Conservation (phyloP, 2,113 vertebrate species). For the Suncus etruscus region DNA sequence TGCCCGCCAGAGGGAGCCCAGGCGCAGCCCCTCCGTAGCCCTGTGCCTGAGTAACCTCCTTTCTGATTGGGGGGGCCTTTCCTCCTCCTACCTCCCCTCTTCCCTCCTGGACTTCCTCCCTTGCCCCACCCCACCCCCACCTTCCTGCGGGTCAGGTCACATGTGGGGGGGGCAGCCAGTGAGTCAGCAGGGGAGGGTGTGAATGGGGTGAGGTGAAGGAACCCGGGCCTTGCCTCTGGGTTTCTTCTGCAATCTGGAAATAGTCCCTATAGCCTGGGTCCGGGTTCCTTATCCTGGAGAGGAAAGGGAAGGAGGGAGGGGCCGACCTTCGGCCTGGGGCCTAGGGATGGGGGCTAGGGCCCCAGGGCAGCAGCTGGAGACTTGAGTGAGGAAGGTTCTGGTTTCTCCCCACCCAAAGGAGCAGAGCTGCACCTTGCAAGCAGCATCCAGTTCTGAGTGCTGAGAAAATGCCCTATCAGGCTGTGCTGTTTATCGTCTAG, state of each 20-base stretch:
- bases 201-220: background rate
- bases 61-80: background rate
- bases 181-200: slow-evolving; percentile 39
- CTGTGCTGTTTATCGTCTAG: background rate
- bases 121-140: background rate
- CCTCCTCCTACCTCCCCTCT: background rate
- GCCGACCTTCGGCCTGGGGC: background rate
- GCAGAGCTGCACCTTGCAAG: background rate
- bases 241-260: background rate
- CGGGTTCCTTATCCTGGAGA: background rate
- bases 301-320: slow-evolving; percentile 20
- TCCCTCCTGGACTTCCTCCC: background rate
- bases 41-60: background rate
- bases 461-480: background rate
- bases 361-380: background rate
- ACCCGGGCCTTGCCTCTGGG: background rate
- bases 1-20: slow-evolving; percentile 8
- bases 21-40: background rate
- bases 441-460: background rate
- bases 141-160: background rate
- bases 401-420: background rate
- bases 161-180: background rate
- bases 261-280: background rate
- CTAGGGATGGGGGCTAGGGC: background rate
- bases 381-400: background rate